Conservation (phyloP, 2,797 vertebrate species). For the Podarcis lilfordi region DNA sequence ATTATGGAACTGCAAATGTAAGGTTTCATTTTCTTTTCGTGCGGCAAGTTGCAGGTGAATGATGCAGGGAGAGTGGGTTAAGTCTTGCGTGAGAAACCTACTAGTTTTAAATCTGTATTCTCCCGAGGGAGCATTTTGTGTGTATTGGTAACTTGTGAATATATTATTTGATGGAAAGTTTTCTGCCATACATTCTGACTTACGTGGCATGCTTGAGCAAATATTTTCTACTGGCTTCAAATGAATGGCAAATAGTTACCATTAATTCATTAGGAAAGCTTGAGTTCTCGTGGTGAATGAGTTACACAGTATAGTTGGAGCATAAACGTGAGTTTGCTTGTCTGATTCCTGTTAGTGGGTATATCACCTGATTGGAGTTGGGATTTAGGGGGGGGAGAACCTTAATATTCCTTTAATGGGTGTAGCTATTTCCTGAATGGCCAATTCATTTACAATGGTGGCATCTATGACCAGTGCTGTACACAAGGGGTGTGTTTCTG, state of each 20-base stretch:
- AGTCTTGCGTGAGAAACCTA: background rate
- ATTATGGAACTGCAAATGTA: background rate
- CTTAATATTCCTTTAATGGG: background rate
- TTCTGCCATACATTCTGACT: background rate
- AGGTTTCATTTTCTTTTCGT: background rate
- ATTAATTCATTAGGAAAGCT: conserved; percentile 33
- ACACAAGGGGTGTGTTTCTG: background rate
- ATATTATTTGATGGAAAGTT: background rate
- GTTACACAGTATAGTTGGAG: background rate
- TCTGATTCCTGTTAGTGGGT: background rate
- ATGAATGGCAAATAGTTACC: conserved; percentile 55
- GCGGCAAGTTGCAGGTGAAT: background rate
- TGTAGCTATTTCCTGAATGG: background rate
- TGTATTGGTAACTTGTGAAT: background rate
- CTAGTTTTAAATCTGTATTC: background rate
- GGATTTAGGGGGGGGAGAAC: background rate
- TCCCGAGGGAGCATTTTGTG: background rate
- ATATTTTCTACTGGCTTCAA: conserved; percentile 44
- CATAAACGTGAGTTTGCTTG: background rate
- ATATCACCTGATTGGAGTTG: background rate
- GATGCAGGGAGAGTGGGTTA: background rate
- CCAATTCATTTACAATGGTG: background rate
- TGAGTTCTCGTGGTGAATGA: background rate
- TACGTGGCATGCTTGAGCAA: conserved; percentile 49
- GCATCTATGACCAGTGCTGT: background rate